These are phyloP conservation scores for Clitarchus hookeri DNA, from an alignment of 2,888 invertebrate genomes.

Conservation along the genomic window DNA sequence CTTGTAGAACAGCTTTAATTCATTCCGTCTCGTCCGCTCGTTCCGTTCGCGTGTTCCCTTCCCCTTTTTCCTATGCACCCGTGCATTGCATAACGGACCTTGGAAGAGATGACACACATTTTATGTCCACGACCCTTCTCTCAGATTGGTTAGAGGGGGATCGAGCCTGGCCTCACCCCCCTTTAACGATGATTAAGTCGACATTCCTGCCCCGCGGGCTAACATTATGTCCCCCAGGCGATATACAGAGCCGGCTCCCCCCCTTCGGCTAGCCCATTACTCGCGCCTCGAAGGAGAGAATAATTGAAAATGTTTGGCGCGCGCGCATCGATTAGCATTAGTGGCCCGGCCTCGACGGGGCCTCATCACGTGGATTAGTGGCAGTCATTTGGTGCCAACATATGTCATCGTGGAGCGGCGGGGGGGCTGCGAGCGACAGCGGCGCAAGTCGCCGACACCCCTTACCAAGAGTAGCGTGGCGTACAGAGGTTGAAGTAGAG, in stretches of 20 bases:
- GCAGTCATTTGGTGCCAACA: conserved; percentile 19
- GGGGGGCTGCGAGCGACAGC: neutral
- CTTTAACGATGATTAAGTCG: conserved; percentile 20
- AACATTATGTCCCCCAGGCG: neutral
- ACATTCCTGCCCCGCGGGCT: conserved; percentile 16
- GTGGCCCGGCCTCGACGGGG: neutral
- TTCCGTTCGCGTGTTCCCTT: no score
- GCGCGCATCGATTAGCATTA: conserved; percentile 20
- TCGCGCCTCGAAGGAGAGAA: conserved; percentile 12
- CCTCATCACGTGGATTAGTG: conserved; percentile 18
- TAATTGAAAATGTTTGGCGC: conserved; percentile 23
- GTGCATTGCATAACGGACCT: no score
- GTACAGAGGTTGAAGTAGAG: no score
- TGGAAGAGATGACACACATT: no score
- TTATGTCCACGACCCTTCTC: no score
- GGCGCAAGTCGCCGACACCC: neutral
- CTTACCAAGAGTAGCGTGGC: no score
- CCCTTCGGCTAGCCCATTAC: neutral
- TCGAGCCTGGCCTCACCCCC: neutral
- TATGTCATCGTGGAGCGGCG: neutral
- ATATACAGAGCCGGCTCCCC: neutral
- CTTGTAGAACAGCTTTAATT: no score
- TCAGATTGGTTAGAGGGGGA: no score
- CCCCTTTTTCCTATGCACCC: no score
- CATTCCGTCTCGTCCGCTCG: no score